Evolutionary conservation across 1,140 invertebrate genomes (phyloP).

Genomic region (Cepaea nemoralis): DNA sequence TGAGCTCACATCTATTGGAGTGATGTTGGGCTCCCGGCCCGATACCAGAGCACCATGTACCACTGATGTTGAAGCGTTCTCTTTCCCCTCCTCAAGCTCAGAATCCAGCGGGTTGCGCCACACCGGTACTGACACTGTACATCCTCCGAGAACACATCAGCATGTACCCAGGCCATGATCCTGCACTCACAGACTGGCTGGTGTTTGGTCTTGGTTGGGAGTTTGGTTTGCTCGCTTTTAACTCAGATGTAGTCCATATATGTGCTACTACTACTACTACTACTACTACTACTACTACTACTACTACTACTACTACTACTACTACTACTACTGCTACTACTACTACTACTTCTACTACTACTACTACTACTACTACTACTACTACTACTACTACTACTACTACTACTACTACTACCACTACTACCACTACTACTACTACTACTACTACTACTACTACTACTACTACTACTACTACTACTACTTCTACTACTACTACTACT

Average conservation of each 20-base stretch:
- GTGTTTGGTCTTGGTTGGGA: background rate
- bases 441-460: background rate
- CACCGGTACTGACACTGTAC: background rate
- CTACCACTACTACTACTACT: background rate
- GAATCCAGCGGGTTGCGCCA: too few relatives aligned
- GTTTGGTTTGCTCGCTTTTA: too few relatives aligned
- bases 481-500: constrained; percentile 12
- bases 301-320: constrained; percentile 10
- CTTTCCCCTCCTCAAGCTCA: too few relatives aligned
- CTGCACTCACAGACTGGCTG: background rate
- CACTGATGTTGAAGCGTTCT: background rate
- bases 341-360: constrained; percentile 9
- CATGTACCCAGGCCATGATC: background rate
- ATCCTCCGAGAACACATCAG: background rate
- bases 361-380: too few relatives aligned
- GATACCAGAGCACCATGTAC: background rate
- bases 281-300: constrained; percentile 6
- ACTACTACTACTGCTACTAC: constrained; percentile 10
- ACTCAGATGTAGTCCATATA: too few relatives aligned
- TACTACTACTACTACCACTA: background rate
- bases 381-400: background rate
- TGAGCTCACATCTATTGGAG: too few relatives aligned
- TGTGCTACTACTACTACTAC: too few relatives aligned
- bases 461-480: background rate
- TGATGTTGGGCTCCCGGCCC: too few relatives aligned